Conservation (phyloP, 1,140 invertebrate species). For the Aphis gossypii region DNA sequence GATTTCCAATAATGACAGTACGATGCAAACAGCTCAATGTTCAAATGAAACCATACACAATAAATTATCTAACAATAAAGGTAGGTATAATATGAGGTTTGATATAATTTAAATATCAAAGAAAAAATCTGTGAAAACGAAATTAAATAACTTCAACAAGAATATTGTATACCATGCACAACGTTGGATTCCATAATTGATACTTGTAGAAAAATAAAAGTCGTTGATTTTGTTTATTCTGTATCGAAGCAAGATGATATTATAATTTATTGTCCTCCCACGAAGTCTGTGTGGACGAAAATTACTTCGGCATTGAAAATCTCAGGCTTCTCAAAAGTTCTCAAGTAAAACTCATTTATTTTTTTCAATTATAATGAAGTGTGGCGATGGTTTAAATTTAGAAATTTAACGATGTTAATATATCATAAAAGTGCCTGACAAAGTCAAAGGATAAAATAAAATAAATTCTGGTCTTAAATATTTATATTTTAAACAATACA, state of each 20-base stretch:
- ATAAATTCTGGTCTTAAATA: too few species aligned
- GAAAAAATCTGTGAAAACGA: neutral
- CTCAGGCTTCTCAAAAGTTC: too few species aligned
- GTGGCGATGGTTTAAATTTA: too few species aligned
- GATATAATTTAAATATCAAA: conserved; percentile 6
- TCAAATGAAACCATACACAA: neutral
- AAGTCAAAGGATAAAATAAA: too few species aligned
- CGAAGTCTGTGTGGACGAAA: neutral
- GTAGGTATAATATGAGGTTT: neutral
- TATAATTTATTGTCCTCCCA: neutral
- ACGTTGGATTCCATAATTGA: neutral
- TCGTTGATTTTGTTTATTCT: neutral
- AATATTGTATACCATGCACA: neutral
- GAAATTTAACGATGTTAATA: too few species aligned
- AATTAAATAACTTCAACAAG: neutral
- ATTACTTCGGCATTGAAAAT: too few species aligned
- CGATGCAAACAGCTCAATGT: neutral
- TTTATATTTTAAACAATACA: too few species aligned
- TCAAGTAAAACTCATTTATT: too few species aligned
- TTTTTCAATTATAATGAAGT: too few species aligned
- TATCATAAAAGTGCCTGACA: too few species aligned
- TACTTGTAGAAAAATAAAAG: neutral
- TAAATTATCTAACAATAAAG: neutral
- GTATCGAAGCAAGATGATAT: neutral
- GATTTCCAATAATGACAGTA: neutral